Evolutionary conservation across 30 jellyfish, hydroid and myxozoan species (phyloP).

Genomic region (Chrysaora quinquecirrha): DNA sequence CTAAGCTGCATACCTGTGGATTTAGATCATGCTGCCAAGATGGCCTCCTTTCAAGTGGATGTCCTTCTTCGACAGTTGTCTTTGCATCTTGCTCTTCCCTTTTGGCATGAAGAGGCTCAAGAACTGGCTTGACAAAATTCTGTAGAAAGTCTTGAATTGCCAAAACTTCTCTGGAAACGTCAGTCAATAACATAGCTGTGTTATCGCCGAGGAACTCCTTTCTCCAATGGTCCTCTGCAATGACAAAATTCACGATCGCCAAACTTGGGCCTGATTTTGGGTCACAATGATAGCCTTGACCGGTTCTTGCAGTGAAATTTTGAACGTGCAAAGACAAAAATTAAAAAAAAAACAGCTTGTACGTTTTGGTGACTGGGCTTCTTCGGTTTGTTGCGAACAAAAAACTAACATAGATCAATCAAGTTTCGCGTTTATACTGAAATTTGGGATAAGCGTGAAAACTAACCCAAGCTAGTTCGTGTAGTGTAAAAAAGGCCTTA

Average conservation of each 20-base stretch:
- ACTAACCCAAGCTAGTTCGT: too few species aligned
- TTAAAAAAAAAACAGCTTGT: too few species aligned
- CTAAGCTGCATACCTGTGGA: too few species aligned
- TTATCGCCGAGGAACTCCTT: conserved; percentile 83
- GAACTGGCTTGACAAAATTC: neutral
- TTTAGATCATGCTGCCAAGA: neutral
- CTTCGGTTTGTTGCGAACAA: too few species aligned
- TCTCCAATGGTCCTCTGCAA: conserved; percentile 75
- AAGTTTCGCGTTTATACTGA: neutral
- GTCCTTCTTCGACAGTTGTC: neutral
- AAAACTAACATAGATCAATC: too few species aligned
- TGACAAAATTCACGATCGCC: neutral
- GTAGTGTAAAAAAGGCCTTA: too few species aligned
- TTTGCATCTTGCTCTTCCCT: too few species aligned
- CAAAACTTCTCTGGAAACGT: conserved; percentile 77
- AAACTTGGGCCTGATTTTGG: too few species aligned
- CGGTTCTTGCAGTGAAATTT: neutral
- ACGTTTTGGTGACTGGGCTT: neutral
- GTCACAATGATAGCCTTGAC: too few species aligned
- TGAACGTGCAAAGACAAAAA: neutral
- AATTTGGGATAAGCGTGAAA: neutral
- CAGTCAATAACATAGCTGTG: conserved; percentile 79
- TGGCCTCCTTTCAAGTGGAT: neutral
- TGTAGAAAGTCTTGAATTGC: conserved; percentile 37
- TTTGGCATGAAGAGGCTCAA: conserved; percentile 13